Conservation (phyloP, 1,140 invertebrate genomes). For the Dendrolimus punctatus region DNA sequence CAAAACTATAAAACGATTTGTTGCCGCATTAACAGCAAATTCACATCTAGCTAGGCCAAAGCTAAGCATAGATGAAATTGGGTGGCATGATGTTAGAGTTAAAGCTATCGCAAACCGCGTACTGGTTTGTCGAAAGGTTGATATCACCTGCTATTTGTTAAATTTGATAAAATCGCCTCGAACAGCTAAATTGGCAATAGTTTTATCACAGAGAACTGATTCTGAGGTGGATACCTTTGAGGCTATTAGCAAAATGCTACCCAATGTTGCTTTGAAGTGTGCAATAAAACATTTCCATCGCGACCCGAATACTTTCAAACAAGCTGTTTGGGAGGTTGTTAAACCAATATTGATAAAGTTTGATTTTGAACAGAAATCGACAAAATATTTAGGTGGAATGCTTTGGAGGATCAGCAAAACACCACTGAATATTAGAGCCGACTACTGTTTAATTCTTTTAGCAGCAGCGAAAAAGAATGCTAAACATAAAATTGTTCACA, state of each 20-base stretch:
- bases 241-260: constrained; percentile 12
- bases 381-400: neutral
- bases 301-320: constrained; percentile 12
- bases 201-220: constrained; percentile 18
- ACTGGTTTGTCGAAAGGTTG: constrained; percentile 2
- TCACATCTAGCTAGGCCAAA: constrained; percentile 20
- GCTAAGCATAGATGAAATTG: constrained; percentile 20
- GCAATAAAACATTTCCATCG: constrained; percentile 13
- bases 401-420: constrained; percentile 12
- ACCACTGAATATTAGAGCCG: constrained; percentile 23
- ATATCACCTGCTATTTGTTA: constrained; percentile 13
- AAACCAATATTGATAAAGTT: constrained; percentile 19
- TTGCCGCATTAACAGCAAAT: constrained; percentile 28
- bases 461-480: constrained; percentile 15
- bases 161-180: constrained; percentile 22
- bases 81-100: constrained; percentile 20
- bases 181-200: constrained; percentile 19
- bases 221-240: constrained; percentile 15
- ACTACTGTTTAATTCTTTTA: constrained; percentile 29
- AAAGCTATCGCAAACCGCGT: constrained; percentile 11
- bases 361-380: constrained; percentile 1
- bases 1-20: constrained; percentile 14
- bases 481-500: constrained; percentile 13
- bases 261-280: constrained; percentile 22
- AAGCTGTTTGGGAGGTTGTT: constrained; percentile 23